Conservation (phyloP, 2,113 vertebrate species). For the Saguinus imperator region DNA sequence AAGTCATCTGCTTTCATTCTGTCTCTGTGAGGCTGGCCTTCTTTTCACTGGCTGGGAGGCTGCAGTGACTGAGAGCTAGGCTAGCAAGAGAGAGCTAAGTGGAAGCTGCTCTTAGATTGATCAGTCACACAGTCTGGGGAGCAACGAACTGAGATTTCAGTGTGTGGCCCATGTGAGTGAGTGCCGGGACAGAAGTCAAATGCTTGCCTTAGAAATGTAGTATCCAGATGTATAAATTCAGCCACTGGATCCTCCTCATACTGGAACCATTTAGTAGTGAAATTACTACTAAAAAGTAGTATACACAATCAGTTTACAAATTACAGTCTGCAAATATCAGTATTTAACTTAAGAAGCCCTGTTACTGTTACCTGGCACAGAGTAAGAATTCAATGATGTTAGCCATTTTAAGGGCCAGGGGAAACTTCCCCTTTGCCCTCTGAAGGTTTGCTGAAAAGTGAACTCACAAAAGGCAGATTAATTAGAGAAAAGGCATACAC, state of each 20-base stretch:
- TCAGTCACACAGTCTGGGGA: not conserved
- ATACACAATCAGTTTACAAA: not conserved
- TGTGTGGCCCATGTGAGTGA: not conserved
- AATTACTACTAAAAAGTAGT: not conserved
- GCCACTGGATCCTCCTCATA: not conserved
- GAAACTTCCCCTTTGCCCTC: not conserved
- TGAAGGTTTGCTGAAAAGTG: not conserved
- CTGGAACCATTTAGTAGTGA: not conserved
- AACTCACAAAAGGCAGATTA: not conserved
- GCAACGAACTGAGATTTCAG: not conserved
- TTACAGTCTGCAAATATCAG: not conserved
- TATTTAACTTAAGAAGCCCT: not conserved
- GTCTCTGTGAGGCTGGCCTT: not conserved
- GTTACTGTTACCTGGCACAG: not conserved
- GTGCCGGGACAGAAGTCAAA: not conserved
- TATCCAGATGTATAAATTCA: constrained; percentile 9
- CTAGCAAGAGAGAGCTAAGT: not conserved
- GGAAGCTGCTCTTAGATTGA: not conserved
- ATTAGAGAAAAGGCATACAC: not conserved
- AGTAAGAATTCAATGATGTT: not conserved
- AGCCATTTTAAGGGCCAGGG: not conserved
- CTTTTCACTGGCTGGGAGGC: not conserved
- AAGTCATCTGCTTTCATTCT: not conserved
- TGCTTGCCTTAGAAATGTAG: not conserved
- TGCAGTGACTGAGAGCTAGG: not conserved